Evolutionary conservation across 2,113 vertebrate genomes (phyloP).

Genomic region (Leuciscus idus): DNA sequence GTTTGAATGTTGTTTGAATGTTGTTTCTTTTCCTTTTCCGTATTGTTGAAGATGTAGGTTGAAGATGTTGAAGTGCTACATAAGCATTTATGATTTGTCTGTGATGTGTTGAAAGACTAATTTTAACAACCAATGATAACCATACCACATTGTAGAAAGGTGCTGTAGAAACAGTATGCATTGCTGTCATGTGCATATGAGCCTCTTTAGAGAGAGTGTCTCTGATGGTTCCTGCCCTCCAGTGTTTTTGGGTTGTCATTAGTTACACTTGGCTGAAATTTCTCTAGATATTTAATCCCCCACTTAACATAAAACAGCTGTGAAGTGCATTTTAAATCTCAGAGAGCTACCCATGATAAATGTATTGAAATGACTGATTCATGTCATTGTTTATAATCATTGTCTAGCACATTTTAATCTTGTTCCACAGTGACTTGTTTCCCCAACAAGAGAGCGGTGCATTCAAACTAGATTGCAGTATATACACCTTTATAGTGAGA

Average conservation of each 20-base stretch:
- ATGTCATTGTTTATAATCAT: neutral
- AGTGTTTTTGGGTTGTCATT: constrained; percentile 22
- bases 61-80: neutral
- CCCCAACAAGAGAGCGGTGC: neutral
- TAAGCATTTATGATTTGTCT: neutral
- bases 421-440: neutral
- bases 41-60: neutral
- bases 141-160: neutral
- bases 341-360: neutral
- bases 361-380: neutral
- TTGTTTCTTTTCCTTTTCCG: neutral
- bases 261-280: constrained; percentile 18
- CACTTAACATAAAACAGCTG: constrained; percentile 50
- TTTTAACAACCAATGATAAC: neutral
- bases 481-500: neutral
- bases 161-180: neutral
- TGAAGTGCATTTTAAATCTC: constrained; percentile 32
- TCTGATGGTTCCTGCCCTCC: constrained; percentile 1
- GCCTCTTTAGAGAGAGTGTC: constrained; percentile 1
- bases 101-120: neutral
- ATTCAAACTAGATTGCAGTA: too few species aligned
- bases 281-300: constrained; percentile 63
- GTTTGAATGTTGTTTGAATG: neutral
- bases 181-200: neutral
- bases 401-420: neutral